Evolutionary conservation across 2,113 vertebrate species (phyloP).

Genomic region (Symphodus melops): DNA sequence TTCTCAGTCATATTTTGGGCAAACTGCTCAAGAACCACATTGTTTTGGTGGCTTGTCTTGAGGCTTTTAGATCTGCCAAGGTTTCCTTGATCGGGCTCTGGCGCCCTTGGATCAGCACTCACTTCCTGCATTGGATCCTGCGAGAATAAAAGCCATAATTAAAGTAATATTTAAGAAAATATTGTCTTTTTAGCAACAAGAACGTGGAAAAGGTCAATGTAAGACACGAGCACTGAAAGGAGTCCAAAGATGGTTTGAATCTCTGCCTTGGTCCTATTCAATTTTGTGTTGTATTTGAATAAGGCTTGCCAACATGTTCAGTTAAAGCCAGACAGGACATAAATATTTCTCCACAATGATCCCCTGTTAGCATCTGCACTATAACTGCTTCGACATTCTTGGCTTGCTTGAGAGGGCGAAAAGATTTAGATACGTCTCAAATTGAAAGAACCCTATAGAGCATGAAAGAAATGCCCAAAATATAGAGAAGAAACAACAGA

Average conservation of each 20-base stretch:
- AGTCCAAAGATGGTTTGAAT: slow-evolving; percentile 30
- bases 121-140: not conserved
- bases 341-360: slow-evolving; percentile 26
- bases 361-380: not conserved
- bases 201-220: not conserved
- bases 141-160: slow-evolving; percentile 12
- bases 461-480: not conserved
- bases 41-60: slow-evolving; percentile 9
- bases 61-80: slow-evolving; percentile 4
- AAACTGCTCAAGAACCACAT: slow-evolving; percentile 55
- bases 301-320: slow-evolving; percentile 11
- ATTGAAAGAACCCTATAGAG: not conserved
- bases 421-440: slow-evolving; percentile 7
- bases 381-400: slow-evolving; percentile 13
- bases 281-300: slow-evolving; percentile 25
- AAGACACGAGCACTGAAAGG: not conserved
- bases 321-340: slow-evolving; percentile 9
- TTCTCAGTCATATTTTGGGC: slow-evolving; percentile 64
- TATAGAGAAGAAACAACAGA: slow-evolving; percentile 6
- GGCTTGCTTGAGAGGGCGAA: slow-evolving; percentile 5
- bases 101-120: not conserved
- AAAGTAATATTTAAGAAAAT: slow-evolving; percentile 28
- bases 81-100: not conserved
- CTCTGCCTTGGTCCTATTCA: not conserved
- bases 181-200: slow-evolving; percentile 12